Percentiles rank a stretch among this genome's conserved stretches.
Conservation (phyloP, 2,113 vertebrate species). For the Pterocles orientalis region DNA sequence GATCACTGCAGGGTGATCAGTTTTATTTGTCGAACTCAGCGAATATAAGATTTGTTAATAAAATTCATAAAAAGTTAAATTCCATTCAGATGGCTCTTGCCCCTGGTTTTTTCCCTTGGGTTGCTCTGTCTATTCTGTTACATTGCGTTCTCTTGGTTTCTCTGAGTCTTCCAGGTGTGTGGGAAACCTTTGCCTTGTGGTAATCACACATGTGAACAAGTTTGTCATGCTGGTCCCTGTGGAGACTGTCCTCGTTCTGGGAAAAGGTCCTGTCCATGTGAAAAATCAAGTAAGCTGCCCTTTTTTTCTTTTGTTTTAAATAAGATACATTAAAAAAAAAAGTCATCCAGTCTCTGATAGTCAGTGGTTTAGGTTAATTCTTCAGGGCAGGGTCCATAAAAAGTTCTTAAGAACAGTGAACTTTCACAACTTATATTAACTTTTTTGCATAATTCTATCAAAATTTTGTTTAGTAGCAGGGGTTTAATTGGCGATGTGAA, state of each 20-base stretch:
- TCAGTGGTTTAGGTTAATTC: neutral
- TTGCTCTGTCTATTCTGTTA: neutral
- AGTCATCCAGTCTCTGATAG: neutral
- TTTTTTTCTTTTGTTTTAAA: neutral
- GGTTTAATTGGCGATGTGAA: neutral
- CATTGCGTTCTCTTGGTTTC: neutral
- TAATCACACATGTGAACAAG: conserved; percentile 89
- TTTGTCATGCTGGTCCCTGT: conserved; percentile 87
- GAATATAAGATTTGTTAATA: neutral
- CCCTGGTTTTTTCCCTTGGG: neutral
- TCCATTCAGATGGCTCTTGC: neutral
- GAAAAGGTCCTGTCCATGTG: conserved; percentile 91
- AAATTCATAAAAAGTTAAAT: neutral
- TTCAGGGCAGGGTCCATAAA: neutral
- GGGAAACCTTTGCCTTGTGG: conserved; percentile 86
- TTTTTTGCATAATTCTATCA: neutral
- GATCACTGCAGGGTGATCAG: neutral
- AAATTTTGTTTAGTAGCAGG: neutral
- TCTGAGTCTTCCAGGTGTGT: conserved; percentile 80
- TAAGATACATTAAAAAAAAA: neutral
- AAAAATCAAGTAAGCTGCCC: conserved; percentile 84
- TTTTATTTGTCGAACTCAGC: neutral
- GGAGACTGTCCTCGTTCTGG: conserved; percentile 91
- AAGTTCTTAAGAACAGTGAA: neutral
- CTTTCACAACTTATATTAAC: neutral